Evolutionary conservation across 2,888 invertebrate species (phyloP).

Genomic region (Junonia oenone): DNA sequence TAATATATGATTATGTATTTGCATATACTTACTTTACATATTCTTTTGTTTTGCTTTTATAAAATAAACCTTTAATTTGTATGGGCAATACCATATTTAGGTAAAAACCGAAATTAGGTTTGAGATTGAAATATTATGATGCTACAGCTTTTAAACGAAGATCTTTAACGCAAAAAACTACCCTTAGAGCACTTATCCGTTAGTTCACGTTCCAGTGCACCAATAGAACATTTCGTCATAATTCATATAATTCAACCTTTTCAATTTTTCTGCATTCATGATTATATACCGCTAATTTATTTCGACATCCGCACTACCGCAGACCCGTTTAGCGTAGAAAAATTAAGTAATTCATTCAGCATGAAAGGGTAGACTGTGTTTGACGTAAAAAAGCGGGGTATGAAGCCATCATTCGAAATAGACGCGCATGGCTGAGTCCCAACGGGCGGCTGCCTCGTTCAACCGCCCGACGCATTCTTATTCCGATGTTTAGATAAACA

Average conservation of each 20-base stretch:
- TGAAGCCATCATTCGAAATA: conserved; percentile 61
- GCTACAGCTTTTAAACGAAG: background rate
- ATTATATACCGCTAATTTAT: conserved; percentile 51
- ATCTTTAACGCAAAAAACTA: background rate
- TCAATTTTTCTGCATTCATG: conserved; percentile 25
- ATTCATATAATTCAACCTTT: conserved; percentile 18
- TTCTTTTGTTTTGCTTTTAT: background rate
- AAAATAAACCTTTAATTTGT: background rate
- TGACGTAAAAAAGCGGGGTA: conserved; percentile 67
- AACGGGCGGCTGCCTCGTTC: conserved; percentile 50
- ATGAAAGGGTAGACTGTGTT: conserved; percentile 72
- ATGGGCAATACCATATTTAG: background rate
- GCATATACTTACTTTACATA: background rate
- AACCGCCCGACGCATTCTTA: conserved; percentile 59
- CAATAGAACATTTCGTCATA: conserved; percentile 16
- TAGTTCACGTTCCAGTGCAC: conserved; percentile 18
- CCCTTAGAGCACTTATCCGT: background rate
- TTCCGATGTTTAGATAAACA: conserved; percentile 74
- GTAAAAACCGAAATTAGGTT: background rate
- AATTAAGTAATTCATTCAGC: conserved; percentile 76
- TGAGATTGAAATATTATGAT: background rate
- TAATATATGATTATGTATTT: background rate
- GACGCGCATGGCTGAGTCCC: conserved; percentile 63
- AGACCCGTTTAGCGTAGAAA: conserved; percentile 62
- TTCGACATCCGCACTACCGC: conserved; percentile 53